Conservation (phyloP, 1,140 invertebrate species). For the Helicorthomorpha holstii region DNA sequence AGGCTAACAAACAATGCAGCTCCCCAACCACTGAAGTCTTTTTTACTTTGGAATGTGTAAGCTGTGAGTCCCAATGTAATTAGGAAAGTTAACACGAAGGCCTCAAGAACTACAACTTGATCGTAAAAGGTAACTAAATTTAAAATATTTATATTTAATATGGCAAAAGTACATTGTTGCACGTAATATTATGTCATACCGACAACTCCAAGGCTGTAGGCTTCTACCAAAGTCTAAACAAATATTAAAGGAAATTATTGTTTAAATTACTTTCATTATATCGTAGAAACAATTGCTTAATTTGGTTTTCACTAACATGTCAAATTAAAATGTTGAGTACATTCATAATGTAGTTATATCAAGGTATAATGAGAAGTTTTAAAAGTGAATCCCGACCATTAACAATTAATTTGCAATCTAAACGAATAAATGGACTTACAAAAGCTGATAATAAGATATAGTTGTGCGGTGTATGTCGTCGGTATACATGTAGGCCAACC, state of each 20-base stretch:
- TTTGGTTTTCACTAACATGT: too few species aligned
- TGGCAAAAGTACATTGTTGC: background rate
- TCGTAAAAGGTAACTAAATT: conserved; percentile 48
- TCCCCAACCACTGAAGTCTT: conserved; percentile 56
- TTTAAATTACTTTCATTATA: too few species aligned
- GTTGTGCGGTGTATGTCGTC: conserved; percentile 44
- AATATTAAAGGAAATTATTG: too few species aligned
- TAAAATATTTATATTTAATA: conserved; percentile 7
- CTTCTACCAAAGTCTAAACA: conserved; percentile 53
- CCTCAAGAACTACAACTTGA: conserved; percentile 49
- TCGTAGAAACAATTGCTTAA: too few species aligned
- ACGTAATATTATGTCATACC: conserved; percentile 16
- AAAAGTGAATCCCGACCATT: too few species aligned
- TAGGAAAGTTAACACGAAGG: conserved; percentile 49
- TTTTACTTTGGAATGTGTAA: conserved; percentile 64
- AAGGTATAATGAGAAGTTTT: too few species aligned
- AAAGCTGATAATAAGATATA: conserved; percentile 37
- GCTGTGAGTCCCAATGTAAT: conserved; percentile 49
- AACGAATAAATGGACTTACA: too few species aligned
- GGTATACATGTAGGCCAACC: conserved; percentile 40
- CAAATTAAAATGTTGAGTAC: too few species aligned
- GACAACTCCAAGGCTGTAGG: conserved; percentile 51
- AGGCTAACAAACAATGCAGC: conserved; percentile 51
- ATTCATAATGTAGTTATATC: too few species aligned
- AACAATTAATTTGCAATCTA: too few species aligned